Percentiles rank a stretch among this genome's conserved stretches.
Conservation (phyloP, 2,113 vertebrate species). For the Papio anubis region DNA sequence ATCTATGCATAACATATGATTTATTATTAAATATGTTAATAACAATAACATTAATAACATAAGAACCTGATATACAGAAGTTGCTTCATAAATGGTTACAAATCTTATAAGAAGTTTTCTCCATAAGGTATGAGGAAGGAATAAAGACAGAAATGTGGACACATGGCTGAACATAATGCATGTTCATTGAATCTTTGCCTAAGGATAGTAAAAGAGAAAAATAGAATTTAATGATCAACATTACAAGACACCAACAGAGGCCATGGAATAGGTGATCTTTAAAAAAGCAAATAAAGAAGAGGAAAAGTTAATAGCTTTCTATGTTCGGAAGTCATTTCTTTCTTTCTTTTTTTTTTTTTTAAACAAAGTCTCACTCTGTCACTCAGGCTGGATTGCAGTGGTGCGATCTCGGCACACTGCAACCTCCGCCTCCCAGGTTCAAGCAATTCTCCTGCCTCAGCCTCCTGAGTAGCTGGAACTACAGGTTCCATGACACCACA, state of each 20-base stretch:
- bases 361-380: too few relatives aligned
- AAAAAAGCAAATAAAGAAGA: background rate
- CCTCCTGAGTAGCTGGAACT: too few relatives aligned
- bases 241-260: background rate
- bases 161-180: background rate
- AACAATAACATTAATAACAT: background rate
- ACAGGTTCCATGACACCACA: too few relatives aligned
- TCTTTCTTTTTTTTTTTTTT: too few relatives aligned
- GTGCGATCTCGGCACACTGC: too few relatives aligned
- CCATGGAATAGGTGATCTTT: background rate
- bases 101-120: background rate
- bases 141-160: background rate
- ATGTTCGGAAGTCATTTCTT: background rate
- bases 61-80: background rate
- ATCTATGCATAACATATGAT: background rate
- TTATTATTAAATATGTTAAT: background rate
- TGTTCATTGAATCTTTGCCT: background rate
- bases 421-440: too few relatives aligned
- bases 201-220: background rate
- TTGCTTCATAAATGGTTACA: background rate
- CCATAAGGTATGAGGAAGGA: background rate
- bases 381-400: too few relatives aligned
- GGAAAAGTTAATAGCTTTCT: background rate
- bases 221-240: background rate
- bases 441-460: too few relatives aligned